Evolutionary conservation across 2,113 vertebrate genomes (phyloP).

Genomic region (Trachemys scripta): DNA sequence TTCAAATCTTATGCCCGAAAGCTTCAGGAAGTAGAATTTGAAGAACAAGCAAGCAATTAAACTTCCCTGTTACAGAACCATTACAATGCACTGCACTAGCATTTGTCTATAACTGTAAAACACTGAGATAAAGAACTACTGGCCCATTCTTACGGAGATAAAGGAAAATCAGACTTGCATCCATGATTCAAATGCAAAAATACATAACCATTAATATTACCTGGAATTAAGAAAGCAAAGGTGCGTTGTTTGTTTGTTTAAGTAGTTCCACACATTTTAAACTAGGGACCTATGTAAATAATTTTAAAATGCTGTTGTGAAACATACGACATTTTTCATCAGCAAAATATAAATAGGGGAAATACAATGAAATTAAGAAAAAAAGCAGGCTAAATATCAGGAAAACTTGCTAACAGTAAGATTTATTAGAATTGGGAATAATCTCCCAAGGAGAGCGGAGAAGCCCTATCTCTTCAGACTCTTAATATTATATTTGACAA

Average conservation of each 20-base stretch:
- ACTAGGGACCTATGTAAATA: background rate
- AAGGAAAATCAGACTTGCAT: background rate
- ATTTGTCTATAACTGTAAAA: background rate
- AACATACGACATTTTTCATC: background rate
- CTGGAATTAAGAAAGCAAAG: background rate
- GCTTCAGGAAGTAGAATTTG: background rate
- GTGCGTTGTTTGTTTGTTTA: background rate
- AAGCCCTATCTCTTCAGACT: background rate
- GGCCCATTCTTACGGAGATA: rapidly evolving
- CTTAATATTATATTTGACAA: conserved; percentile 50
- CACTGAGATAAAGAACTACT: background rate
- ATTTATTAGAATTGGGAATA: conserved; percentile 31
- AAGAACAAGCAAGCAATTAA: conserved; percentile 14
- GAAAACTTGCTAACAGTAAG: background rate
- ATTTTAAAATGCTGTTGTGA: background rate
- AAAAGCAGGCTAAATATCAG: background rate
- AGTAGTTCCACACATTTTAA: background rate
- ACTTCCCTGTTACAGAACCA: background rate
- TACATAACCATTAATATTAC: background rate
- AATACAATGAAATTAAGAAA: background rate
- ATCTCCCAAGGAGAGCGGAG: background rate
- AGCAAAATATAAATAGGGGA: background rate
- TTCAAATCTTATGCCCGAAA: conserved; percentile 22
- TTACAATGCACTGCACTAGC: background rate
- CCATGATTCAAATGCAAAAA: background rate